Base-by-base conservation (phyloP, 1,140 invertebrate species). In the Laodelphax striatellus region DNA sequence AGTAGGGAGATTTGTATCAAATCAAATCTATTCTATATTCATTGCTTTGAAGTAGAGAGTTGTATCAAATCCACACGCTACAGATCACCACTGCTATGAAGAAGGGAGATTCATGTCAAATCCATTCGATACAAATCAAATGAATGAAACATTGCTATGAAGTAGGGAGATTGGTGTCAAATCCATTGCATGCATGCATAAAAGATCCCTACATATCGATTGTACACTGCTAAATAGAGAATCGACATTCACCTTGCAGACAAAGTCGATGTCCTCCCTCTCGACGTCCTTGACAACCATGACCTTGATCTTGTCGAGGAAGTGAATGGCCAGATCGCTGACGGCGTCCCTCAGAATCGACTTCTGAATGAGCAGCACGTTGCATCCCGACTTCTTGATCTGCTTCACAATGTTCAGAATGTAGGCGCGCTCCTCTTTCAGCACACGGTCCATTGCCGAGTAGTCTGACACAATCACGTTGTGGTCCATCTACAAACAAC, bases 391-490 rank as follows among this genome's bases (percentile, higher is more conserved):
- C 70, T 98, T 98, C 72, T 99, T 99, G 52, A 99, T 95, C 73
- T 98, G 93, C 75, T 99, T 99, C 0, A 98, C 92, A 70, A 99
- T 97, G 68, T 99, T 98, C 19, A 99, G 78, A 68, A 99, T 97
- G 71, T 99, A 99, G 53, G 92, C 84, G 55, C 97, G 83, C 75
- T 99, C 97, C 76, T 99, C 97, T 71, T 96, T 90, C n/a, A 99
- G 71, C 0, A 99, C 92, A 61, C 97, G 82, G 76, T 99, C 97
- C 97, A 99, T 99, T 61, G 97, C 94, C 43, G 95, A 84, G 71
- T 99, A 99, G 73, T 99, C 97, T 0, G 94, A 95, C 10, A 99
- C 92, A 66, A 99, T 86, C 0, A 99, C 93, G 73, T 87, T 92
- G 76, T 98, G 95, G 71, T 99, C 97, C 95, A 99, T 99, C 90